Conservation (phyloP, 1,140 invertebrate genomes). For the Zaprionus ornatus region DNA sequence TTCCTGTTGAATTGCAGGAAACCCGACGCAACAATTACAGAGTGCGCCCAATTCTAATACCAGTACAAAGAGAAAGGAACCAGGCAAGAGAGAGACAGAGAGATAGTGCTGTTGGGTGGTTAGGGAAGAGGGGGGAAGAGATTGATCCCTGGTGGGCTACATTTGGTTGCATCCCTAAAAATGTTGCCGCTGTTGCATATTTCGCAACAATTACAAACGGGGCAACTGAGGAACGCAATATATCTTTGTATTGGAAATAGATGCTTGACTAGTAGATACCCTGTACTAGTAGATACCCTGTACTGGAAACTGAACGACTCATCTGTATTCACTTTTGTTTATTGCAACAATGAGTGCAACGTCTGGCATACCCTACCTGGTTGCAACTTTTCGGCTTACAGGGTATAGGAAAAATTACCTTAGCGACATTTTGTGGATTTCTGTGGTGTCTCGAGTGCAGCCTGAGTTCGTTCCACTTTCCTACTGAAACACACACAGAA, state of each 20-base stretch:
- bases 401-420: slow-evolving; percentile 28
- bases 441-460: slow-evolving; percentile 32
- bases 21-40: slow-evolving; percentile 26
- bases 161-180: slow-evolving; percentile 37
- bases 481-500: slow-evolving; percentile 5
- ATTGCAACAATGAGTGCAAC: neutral
- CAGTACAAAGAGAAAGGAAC: slow-evolving; percentile 18
- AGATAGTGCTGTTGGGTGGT: neutral
- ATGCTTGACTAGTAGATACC: slow-evolving; percentile 2
- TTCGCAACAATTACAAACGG: slow-evolving; percentile 44
- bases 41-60: slow-evolving; percentile 55
- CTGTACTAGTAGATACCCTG: slow-evolving; percentile 28
- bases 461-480: slow-evolving; percentile 63
- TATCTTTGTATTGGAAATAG: slow-evolving; percentile 6
- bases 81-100: neutral
- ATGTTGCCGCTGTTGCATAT: slow-evolving; percentile 25
- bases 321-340: neutral
- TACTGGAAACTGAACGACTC: neutral
- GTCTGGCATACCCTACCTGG: neutral
- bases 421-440: slow-evolving; percentile 58
- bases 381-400: neutral
- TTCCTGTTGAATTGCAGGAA: slow-evolving; percentile 71
- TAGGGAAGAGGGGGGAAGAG: neutral
- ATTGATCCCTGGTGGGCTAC: slow-evolving; percentile 26
- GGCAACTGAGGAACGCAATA: slow-evolving; percentile 26